These are phyloP conservation scores for Kuschelorhynchus macadamiae DNA, from an alignment of 2,888 invertebrate genomes.

Conservation along the genomic window DNA sequence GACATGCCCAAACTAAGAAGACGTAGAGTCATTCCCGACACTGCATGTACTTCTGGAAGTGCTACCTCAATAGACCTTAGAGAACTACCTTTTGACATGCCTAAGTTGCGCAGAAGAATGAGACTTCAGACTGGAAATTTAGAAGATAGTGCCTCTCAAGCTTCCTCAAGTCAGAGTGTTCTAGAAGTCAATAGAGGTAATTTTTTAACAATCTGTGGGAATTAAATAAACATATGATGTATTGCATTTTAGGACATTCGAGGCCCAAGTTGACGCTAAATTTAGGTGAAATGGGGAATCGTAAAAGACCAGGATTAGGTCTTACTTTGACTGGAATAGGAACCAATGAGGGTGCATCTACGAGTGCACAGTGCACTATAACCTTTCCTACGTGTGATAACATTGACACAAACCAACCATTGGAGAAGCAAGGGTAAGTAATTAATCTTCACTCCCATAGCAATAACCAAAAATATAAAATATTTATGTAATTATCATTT, in stretches of 20 bases:
- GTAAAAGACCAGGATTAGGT: constrained; percentile 68
- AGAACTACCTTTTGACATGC: constrained; percentile 93
- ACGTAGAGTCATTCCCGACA: constrained; percentile 76
- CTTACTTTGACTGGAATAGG: constrained; percentile 65
- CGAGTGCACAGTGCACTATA: constrained; percentile 69
- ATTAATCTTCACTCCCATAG: constrained; percentile 49
- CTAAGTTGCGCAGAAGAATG: constrained; percentile 84
- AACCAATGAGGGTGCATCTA: constrained; percentile 68
- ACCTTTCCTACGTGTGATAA: constrained; percentile 72
- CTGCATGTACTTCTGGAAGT: constrained; percentile 79
- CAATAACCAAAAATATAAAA: too few species aligned
- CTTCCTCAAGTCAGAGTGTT: constrained; percentile 86
- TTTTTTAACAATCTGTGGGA: neutral
- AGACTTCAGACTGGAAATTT: constrained; percentile 75
- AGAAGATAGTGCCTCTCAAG: constrained; percentile 83
- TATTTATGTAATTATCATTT: too few species aligned
- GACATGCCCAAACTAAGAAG: constrained; percentile 91
- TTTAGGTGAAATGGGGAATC: constrained; percentile 73
- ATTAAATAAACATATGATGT: neutral
- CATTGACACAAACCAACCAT: constrained; percentile 84
- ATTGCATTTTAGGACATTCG: constrained; percentile 32
- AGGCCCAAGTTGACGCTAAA: constrained; percentile 81
- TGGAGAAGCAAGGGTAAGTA: constrained; percentile 89
- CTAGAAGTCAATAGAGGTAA: constrained; percentile 70
- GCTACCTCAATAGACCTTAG: constrained; percentile 83